A percentile compares a stretch with the other conserved stretches of the same genome.
phyloP scores from a whole-genome alignment of 2,888 invertebrate species.

The Andrena camellia region DNA sequence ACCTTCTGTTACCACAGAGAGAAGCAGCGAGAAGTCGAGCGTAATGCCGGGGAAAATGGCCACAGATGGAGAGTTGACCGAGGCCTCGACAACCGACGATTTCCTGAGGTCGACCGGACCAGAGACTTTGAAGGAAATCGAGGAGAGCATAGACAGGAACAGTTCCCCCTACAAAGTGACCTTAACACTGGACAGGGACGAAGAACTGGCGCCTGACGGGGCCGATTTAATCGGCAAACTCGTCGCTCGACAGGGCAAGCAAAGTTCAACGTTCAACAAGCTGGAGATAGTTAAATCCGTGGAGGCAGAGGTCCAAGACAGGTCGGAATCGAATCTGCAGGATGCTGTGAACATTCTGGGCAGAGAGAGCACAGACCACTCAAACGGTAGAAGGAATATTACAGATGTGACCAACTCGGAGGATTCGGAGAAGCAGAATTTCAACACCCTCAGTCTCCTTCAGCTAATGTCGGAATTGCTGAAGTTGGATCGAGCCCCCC shows the following conservation, averaged over 20 bases:
- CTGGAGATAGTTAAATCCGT: slow-evolving; percentile 38
- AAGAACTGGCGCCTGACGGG: slow-evolving; percentile 19
- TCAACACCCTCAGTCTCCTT: slow-evolving; percentile 62
- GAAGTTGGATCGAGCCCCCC: slow-evolving; percentile 67
- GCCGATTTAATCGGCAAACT: slow-evolving; percentile 65
- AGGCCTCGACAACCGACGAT: slow-evolving; percentile 9
- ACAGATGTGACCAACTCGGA: background rate
- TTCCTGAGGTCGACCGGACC: slow-evolving; percentile 4
- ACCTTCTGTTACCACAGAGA: background rate
- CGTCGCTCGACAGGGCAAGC: slow-evolving; percentile 60
- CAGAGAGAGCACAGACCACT: background rate
- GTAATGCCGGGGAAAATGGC: background rate
- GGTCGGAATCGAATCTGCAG: no score
- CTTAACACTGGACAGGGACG: slow-evolving; percentile 68
- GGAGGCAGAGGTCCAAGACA: slow-evolving; percentile 13
- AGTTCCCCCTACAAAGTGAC: slow-evolving; percentile 75
- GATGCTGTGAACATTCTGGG: background rate
- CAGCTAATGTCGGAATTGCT: slow-evolving; percentile 73
- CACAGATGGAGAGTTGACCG: background rate
- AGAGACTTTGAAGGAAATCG: slow-evolving; percentile 52
- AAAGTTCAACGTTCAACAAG: background rate
- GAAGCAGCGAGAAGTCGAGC: background rate
- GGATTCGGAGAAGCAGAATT: background rate
- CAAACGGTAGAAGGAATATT: background rate
- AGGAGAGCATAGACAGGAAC: slow-evolving; percentile 47